Evolutionary conservation across 2,797 vertebrate species (phyloP).

Genomic region (Periparus ater): DNA sequence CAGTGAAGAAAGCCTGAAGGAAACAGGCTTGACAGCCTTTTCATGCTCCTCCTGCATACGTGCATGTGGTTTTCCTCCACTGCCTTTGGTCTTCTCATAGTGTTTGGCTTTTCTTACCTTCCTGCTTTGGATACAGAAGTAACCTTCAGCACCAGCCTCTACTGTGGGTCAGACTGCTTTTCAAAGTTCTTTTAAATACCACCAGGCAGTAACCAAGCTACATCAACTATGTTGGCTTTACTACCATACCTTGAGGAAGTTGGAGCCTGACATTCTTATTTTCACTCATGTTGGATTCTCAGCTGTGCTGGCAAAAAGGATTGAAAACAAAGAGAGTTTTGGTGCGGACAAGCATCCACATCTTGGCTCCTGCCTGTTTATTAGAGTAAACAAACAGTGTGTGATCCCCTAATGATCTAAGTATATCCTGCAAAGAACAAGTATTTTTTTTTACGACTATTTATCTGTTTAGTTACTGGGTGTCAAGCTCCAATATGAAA

Average conservation of each 20-base stretch:
- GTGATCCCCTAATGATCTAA: background rate
- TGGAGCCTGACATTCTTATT: background rate
- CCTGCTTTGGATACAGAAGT: background rate
- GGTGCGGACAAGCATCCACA: background rate
- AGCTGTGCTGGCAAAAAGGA: background rate
- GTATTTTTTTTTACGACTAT: background rate
- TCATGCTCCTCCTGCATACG: background rate
- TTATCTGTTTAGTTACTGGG: constrained; percentile 26
- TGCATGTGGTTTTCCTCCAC: background rate
- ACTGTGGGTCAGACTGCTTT: background rate
- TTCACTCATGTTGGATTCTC: background rate
- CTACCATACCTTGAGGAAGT: background rate
- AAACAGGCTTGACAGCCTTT: background rate
- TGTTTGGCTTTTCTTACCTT: background rate
- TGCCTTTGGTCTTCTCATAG: background rate
- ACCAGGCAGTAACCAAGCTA: background rate
- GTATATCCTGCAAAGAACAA: background rate
- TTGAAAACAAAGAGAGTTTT: background rate
- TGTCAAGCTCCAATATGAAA: background rate
- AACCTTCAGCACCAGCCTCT: background rate
- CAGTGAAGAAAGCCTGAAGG: background rate
- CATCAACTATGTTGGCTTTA: background rate
- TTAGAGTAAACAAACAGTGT: background rate
- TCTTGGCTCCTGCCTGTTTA: background rate
- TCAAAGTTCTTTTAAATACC: background rate